A percentile compares a stretch with the other conserved stretches of the same genome.
Conservation (phyloP, 2,888 invertebrate species). For the Lithosia quadra region DNA sequence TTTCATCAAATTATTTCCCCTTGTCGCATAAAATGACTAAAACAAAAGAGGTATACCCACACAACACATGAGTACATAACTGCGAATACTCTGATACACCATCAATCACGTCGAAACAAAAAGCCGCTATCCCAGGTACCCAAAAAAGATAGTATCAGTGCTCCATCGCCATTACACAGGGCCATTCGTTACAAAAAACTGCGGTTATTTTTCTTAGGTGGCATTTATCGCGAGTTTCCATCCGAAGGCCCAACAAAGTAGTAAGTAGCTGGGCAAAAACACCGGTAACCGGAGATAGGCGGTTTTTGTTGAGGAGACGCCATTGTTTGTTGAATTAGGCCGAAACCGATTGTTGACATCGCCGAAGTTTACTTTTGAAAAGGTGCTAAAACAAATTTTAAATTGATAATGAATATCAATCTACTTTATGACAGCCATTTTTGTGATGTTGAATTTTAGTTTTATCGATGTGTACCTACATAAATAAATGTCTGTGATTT, state of each 20-base stretch:
- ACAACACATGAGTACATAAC: not conserved
- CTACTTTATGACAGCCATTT: not conserved
- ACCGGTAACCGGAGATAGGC: conserved; percentile 50
- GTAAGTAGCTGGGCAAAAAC: conserved; percentile 60
- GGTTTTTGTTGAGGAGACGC: conserved; percentile 38
- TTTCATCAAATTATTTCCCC: too few relatives aligned
- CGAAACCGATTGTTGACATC: conserved; percentile 36
- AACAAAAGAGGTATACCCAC: not conserved
- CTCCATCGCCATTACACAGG: conserved; percentile 46
- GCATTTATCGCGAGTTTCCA: conserved; percentile 50
- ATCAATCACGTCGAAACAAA: conserved; percentile 45
- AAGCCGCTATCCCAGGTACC: conserved; percentile 46
- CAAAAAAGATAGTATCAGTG: conserved; percentile 50
- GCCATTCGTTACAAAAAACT: conserved; percentile 50
- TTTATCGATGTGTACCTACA: too few relatives aligned
- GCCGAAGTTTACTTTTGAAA: conserved; percentile 22
- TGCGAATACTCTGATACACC: conserved; percentile 19
- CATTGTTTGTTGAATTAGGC: conserved; percentile 45
- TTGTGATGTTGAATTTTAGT: too few relatives aligned
- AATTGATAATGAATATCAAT: not conserved
- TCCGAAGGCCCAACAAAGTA: conserved; percentile 56
- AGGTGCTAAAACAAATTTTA: not conserved
- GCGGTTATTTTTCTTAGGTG: conserved; percentile 58
- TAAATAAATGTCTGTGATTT: too few relatives aligned
- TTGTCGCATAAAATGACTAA: not conserved